Evolutionary conservation across 2,113 vertebrate species (phyloP).

Genomic region (Larimichthys crocea): DNA sequence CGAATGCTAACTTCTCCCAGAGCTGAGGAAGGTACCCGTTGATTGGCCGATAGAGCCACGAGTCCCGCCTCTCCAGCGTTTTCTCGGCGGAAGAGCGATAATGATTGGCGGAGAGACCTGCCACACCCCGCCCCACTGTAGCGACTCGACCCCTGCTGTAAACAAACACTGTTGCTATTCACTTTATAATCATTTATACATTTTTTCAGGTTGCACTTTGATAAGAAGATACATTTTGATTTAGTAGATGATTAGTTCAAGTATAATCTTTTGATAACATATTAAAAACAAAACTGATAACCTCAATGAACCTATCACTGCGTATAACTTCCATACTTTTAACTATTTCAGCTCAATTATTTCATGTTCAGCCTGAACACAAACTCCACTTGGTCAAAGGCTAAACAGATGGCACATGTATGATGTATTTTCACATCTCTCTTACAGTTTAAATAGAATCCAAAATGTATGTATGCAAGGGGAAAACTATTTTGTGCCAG

Average conservation of each 20-base stretch:
- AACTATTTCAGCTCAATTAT: neutral
- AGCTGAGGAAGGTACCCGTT: constrained; percentile 31
- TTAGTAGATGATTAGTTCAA: neutral
- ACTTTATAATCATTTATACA: constrained; percentile 4
- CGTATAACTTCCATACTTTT: neutral
- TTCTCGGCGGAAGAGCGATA: neutral
- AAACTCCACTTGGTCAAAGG: neutral
- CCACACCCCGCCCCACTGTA: constrained; percentile 47
- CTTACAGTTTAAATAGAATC: neutral
- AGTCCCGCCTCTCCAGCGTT: constrained; percentile 75
- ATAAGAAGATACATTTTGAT: too few relatives aligned
- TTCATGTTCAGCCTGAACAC: neutral
- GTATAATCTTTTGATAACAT: neutral
- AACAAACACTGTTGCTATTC: constrained; percentile 70
- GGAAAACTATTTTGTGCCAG: neutral
- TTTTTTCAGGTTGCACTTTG: neutral
- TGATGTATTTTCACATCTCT: neutral
- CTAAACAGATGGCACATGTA: neutral
- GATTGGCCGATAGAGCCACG: constrained; percentile 69
- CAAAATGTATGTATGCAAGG: neutral
- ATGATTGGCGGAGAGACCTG: constrained; percentile 55
- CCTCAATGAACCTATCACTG: neutral
- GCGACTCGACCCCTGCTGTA: constrained; percentile 58
- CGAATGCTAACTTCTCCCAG: constrained; percentile 75
- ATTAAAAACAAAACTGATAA: neutral